Conservation (phyloP, 64 coral and sea anemone genomes). For the Pocillopora damicornis region DNA sequence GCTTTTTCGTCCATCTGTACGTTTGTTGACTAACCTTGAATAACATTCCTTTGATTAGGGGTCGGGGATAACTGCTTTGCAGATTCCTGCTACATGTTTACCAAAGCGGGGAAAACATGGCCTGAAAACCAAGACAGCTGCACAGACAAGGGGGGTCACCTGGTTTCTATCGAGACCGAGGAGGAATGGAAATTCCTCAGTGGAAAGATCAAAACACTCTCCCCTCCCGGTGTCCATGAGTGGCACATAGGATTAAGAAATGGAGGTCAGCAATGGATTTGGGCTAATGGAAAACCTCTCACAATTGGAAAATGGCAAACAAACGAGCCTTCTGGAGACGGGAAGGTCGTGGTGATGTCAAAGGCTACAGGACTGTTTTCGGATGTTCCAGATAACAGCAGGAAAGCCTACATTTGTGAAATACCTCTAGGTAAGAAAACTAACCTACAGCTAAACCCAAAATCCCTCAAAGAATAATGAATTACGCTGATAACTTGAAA, state of each 20-base stretch:
- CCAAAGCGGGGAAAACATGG: constrained; percentile 1
- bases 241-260: constrained; percentile 47
- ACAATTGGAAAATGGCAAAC: constrained; percentile 21
- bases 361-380: constrained; percentile 24
- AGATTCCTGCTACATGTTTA: constrained; percentile 26
- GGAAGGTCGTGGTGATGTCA: constrained; percentile 1
- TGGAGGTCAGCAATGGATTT: not conserved
- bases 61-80: not conserved
- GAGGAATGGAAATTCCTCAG: constrained; percentile 5
- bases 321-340: constrained; percentile 26
- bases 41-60: not conserved
- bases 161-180: not conserved
- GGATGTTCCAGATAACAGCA: not conserved
- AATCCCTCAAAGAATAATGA: too few species aligned
- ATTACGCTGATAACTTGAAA: too few species aligned
- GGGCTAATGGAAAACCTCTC: constrained; percentile 1
- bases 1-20: too few species aligned
- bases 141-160: not conserved
- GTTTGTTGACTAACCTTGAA: too few species aligned
- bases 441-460: too few species aligned
- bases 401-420: constrained; percentile 28
- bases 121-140: constrained; percentile 16
- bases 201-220: not conserved
- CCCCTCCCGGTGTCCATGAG: not conserved
- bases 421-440: not conserved